These are phyloP conservation scores for Malurus cyaneus DNA, from an alignment of 2,113 vertebrate species.

Conservation along the genomic window DNA sequence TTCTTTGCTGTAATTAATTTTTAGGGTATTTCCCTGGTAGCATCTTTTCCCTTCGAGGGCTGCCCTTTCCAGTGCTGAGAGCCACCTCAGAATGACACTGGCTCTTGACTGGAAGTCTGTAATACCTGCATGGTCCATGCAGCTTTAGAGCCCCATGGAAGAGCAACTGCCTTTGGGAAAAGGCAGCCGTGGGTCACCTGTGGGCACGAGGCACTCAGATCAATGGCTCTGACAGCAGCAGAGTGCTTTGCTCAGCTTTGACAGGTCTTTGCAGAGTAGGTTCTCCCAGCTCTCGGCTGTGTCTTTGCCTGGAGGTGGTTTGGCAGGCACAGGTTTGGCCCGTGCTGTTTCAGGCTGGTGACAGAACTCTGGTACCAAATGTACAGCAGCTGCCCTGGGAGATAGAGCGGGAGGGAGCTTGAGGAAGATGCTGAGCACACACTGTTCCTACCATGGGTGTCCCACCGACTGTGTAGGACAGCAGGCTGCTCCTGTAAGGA, in stretches of 20 bases:
- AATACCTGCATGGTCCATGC: accelerated
- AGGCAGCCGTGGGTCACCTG: not conserved
- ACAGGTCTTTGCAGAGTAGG: not conserved
- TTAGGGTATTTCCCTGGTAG: not conserved
- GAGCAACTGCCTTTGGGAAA: accelerated
- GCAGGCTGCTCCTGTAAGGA: too few species aligned
- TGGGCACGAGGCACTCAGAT: accelerated
- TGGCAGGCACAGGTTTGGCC: not conserved
- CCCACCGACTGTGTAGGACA: accelerated
- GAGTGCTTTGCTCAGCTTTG: not conserved
- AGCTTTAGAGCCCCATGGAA: not conserved
- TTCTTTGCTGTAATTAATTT: not conserved
- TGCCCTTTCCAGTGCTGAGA: accelerated
- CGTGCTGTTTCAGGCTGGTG: not conserved
- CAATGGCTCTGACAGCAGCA: not conserved
- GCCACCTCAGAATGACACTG: not conserved
- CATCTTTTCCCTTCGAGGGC: not conserved
- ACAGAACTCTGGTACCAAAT: not conserved
- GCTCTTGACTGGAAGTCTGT: not conserved
- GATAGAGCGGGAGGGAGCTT: not conserved
- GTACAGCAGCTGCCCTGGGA: not conserved
- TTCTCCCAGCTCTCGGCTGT: not conserved
- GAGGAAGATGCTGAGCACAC: accelerated
- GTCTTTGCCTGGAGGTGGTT: not conserved
- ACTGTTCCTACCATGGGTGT: accelerated